Base-by-base conservation (phyloP, 2,888 invertebrate genomes). In the Tromatobia lineatoria region DNA sequence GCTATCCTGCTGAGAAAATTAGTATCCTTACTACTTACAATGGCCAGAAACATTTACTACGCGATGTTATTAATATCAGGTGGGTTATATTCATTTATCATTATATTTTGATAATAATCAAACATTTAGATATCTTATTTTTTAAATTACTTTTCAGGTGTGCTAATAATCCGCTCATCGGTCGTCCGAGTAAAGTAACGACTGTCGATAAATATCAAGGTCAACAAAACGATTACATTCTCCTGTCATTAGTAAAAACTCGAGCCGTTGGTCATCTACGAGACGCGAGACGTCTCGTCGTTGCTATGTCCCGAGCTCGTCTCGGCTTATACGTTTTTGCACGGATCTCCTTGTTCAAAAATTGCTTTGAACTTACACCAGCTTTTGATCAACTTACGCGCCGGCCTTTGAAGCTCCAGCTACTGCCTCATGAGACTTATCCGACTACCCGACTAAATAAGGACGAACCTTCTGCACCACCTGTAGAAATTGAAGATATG, bases 121-220 rank as follows among this genome's bases (percentile, higher is more conserved):
- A 50, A 47, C 1, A 47, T 10, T 54, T 71, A 8, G 38, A 8
- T 50, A 23, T 66, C 18, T 0, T 18, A 15, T 57, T 50, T 67
- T 69, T 25, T 85, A 52, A 3, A 59, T 23, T 52, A 42, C 59
- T 59, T 83, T 83, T 3, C 70, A 95, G 99, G 74, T 99, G 99
- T 94, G 98, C 98, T 0, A 97, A 96, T 84, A 99, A 99, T 95
- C 98, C 99, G 0, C 95, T 99, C 74, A 98, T 99, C 88, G 99
- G 99, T 20, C 95, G 96, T 90, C 99, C 99, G 0, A 96, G 97
- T 88, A 99, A 98, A 95, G 96, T 98, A 34, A 97, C 98, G 0
- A 99, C 99, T 0, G 99, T 99, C 20, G 99, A 99, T 94, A 99
- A 99, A 93, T 99, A 99, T 94, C 99, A 99, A 93, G 99, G 99